A percentile compares a stretch with the other conserved stretches of the same genome.
These are phyloP conservation scores for Scolopax mira DNA, from an alignment of 2,113 vertebrate genomes.

Conservation along the genomic window DNA sequence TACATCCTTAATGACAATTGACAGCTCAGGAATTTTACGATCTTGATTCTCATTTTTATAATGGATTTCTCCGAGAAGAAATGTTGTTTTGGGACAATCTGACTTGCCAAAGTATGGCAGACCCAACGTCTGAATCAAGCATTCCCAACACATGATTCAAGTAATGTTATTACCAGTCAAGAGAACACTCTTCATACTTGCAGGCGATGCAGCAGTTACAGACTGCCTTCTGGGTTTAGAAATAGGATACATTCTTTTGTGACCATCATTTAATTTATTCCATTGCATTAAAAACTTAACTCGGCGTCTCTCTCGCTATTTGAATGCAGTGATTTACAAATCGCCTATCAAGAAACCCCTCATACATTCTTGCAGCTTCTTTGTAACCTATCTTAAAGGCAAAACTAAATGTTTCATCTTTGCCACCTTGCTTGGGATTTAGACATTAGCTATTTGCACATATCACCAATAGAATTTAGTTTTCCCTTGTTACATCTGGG, in stretches of 20 bases:
- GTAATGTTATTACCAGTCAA: not conserved
- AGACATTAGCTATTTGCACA: not conserved
- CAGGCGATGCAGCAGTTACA: not conserved
- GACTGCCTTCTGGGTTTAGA: not conserved
- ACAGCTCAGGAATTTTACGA: constrained; percentile 17
- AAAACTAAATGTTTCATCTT: not conserved
- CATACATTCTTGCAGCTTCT: not conserved
- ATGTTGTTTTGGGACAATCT: not conserved
- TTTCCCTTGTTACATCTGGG: not conserved
- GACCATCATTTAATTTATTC: not conserved
- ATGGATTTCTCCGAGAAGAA: not conserved
- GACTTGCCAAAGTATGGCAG: not conserved
- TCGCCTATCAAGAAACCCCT: not conserved
- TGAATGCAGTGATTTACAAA: not conserved
- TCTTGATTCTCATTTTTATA: not conserved
- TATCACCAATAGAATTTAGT: not conserved
- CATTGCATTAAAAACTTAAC: not conserved
- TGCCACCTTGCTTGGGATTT: not conserved
- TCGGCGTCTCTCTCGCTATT: not conserved
- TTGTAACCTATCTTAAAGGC: not conserved
- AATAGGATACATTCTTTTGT: not conserved
- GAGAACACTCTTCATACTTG: not conserved
- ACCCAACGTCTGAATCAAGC: not conserved
- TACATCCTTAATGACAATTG: not conserved
- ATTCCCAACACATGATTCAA: not conserved